These are phyloP conservation scores for Sycophila texana DNA, from an alignment of 2,888 invertebrate genomes.

Conservation along the genomic window DNA sequence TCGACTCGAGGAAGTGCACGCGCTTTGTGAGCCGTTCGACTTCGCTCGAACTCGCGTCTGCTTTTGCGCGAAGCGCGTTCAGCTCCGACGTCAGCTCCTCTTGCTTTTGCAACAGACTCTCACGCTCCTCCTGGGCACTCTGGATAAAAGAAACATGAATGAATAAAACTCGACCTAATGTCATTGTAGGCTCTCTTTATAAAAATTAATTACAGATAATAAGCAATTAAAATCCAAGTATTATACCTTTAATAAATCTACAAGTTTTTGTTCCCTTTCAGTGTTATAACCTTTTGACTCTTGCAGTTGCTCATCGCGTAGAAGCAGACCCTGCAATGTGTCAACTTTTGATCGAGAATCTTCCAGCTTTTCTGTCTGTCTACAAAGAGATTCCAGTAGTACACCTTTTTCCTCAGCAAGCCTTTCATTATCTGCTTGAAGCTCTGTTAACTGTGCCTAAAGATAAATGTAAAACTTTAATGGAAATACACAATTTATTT, in stretches of 20 bases:
- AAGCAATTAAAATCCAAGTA: too few relatives aligned
- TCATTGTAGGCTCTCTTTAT: too few relatives aligned
- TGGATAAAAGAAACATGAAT: conserved; percentile 61
- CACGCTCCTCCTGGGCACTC: conserved; percentile 88
- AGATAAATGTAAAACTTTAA: conserved; percentile 54
- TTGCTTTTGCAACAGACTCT: conserved; percentile 84
- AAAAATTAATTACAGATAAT: too few relatives aligned
- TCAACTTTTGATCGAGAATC: conserved; percentile 91
- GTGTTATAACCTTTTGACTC: conserved; percentile 79
- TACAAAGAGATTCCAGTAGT: conserved; percentile 91
- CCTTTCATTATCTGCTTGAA: conserved; percentile 91
- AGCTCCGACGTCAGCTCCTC: conserved; percentile 87
- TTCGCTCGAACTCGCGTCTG: conserved; percentile 81
- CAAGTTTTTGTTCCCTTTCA: conserved; percentile 87
- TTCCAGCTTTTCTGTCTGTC: conserved; percentile 94
- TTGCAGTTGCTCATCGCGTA: conserved; percentile 82
- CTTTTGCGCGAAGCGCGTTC: conserved; percentile 80
- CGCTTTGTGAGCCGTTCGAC: conserved; percentile 84
- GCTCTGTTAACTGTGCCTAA: conserved; percentile 87
- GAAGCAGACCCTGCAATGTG: conserved; percentile 87
- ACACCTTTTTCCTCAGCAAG: conserved; percentile 93
- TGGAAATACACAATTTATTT: background rate
- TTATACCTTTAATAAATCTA: conserved; percentile 86
- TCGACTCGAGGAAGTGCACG: conserved; percentile 83
- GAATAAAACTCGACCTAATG: too few relatives aligned